A percentile compares a stretch with the other conserved stretches of the same genome.
Evolutionary conservation across 2,113 vertebrate genomes (phyloP).

Genomic region (Sander vitreus): DNA sequence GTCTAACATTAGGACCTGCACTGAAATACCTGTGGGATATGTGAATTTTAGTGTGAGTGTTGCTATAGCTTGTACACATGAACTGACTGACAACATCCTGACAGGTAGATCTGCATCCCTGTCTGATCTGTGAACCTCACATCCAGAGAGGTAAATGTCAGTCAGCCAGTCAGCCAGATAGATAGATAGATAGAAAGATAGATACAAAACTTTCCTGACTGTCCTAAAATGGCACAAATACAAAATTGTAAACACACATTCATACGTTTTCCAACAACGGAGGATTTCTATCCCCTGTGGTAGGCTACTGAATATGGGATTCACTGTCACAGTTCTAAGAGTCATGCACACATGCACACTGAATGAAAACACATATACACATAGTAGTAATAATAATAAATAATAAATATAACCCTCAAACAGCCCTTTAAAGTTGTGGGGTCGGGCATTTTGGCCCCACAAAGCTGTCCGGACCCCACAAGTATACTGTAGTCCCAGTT

Average conservation of each 20-base stretch:
- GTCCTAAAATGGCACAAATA: not conserved
- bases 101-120: not conserved
- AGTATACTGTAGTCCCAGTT: too few relatives aligned
- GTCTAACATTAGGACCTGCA: not conserved
- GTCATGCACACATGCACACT: not conserved
- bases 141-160: not conserved
- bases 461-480: too few relatives aligned
- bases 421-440: too few relatives aligned
- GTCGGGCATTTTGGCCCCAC: too few relatives aligned
- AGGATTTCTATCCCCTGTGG: conserved; percentile 3
- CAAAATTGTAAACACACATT: not conserved
- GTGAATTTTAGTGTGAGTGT: not conserved
- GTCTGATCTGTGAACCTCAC: not conserved
- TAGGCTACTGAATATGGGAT: not conserved
- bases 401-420: too few relatives aligned
- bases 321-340: not conserved
- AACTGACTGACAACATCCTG: not conserved
- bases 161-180: not conserved
- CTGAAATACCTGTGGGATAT: not conserved
- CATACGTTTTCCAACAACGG: not conserved
- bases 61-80: not conserved
- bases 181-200: not conserved
- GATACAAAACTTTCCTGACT: not conserved
- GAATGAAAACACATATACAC: conserved; percentile 12
- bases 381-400: not conserved